Conservation (phyloP, 1,140 invertebrate species). For the Neodiprion pinetum region DNA sequence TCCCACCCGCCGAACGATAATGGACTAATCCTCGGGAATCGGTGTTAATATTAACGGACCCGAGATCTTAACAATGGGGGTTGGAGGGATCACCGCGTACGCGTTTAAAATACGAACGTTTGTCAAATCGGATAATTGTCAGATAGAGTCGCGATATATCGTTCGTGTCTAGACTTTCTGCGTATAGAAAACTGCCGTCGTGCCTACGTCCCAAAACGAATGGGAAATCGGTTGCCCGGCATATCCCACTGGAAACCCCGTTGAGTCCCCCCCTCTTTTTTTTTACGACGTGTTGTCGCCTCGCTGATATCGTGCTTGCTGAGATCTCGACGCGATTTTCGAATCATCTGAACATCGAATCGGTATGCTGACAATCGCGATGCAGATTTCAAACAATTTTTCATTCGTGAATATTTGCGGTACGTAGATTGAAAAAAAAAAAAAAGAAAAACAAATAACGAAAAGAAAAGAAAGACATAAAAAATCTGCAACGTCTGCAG, state of each 20-base stretch:
- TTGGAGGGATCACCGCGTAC: neutral
- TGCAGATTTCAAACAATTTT: too few species aligned
- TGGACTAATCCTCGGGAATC: neutral
- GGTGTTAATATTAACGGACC: slow-evolving; percentile 1
- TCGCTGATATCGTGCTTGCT: too few species aligned
- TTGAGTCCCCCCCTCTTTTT: neutral
- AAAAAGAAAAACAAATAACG: too few species aligned
- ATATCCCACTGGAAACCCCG: neutral
- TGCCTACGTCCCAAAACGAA: neutral
- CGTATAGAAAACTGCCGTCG: neutral
- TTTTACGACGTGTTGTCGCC: neutral
- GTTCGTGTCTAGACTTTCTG: neutral
- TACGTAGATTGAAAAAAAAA: too few species aligned
- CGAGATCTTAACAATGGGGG: neutral
- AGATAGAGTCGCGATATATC: neutral
- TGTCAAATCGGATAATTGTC: neutral
- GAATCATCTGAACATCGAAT: too few species aligned
- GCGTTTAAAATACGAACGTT: neutral
- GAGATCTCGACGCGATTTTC: too few species aligned
- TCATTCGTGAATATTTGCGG: too few species aligned
- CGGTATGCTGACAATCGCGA: too few species aligned
- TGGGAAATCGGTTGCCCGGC: neutral
- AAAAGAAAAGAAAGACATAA: too few species aligned
- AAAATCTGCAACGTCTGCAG: too few species aligned
- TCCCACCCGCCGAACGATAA: neutral